Evolutionary conservation across 2,113 vertebrate species (phyloP).

Genomic region (Brachypodius melanocephalos): DNA sequence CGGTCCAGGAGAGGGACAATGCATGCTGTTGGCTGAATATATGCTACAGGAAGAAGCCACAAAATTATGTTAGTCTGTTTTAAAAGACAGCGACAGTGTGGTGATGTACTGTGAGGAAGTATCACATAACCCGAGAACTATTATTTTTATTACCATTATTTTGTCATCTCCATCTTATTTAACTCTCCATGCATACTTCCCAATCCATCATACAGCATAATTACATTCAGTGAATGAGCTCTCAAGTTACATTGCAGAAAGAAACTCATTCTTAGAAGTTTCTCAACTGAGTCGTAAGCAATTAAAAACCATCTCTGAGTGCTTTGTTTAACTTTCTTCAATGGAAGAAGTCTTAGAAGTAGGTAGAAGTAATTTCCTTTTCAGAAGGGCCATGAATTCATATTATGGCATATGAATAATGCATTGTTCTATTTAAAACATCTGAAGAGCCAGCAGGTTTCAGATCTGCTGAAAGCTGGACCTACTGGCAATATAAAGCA

Average conservation of each 20-base stretch:
- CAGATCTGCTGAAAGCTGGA: not conserved
- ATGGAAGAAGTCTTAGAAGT: slow-evolving; percentile 54
- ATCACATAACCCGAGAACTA: slow-evolving; percentile 3
- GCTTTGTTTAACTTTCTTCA: slow-evolving; percentile 56
- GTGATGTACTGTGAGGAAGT: slow-evolving; percentile 8
- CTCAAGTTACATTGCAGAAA: slow-evolving; percentile 63
- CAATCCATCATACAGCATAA: slow-evolving; percentile 56
- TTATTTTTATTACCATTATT: slow-evolving; percentile 63
- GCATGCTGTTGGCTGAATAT: not conserved
- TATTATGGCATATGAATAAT: slow-evolving; percentile 58
- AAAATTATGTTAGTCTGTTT: not conserved
- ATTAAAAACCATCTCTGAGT: slow-evolving; percentile 60
- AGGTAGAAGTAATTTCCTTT: slow-evolving; percentile 69
- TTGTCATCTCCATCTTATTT: slow-evolving; percentile 62
- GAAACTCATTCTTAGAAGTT: slow-evolving; percentile 65
- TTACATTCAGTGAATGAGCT: slow-evolving; percentile 56
- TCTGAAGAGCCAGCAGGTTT: not conserved
- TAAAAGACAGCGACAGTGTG: not conserved
- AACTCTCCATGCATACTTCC: slow-evolving; percentile 27
- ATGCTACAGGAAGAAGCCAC: not conserved
- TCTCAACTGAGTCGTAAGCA: slow-evolving; percentile 58
- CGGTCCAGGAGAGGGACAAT: not conserved
- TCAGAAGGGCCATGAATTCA: slow-evolving; percentile 33
- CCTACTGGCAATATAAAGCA: not conserved
- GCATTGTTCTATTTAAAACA: slow-evolving; percentile 60